Percentiles rank a stretch among this genome's conserved stretches.
phyloP scores from a whole-genome alignment of 23 tunicate species.

The Ascidia mentula region DNA sequence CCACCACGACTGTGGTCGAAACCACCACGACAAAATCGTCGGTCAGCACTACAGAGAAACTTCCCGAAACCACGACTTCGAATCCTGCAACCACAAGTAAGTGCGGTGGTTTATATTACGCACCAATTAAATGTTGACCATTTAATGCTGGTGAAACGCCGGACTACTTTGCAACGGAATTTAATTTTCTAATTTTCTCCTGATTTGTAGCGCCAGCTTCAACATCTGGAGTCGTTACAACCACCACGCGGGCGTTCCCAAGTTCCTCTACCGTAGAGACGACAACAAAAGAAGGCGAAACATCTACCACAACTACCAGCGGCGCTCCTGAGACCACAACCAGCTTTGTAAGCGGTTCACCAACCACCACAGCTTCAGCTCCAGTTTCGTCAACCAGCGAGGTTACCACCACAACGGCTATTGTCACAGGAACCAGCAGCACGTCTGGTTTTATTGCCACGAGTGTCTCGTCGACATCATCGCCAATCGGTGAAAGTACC shows the following conservation, averaged over 20 bases:
- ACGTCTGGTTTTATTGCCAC: background rate
- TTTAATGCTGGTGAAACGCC: no score
- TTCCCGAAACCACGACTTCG: background rate
- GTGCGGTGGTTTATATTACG: no score
- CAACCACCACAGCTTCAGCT: background rate
- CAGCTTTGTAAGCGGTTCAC: background rate
- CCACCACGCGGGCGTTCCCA: constrained; percentile 47
- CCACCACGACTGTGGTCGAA: constrained; percentile 19
- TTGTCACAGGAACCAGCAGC: background rate
- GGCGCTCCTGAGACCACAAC: constrained; percentile 13
- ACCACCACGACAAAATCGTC: constrained; percentile 22
- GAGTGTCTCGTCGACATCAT: background rate
- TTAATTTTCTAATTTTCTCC: background rate
- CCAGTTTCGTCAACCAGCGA: background rate
- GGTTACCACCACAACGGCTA: constrained; percentile 18
- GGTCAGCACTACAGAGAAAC: background rate
- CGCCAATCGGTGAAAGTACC: background rate
- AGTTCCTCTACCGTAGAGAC: constrained; percentile 21
- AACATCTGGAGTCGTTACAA: constrained; percentile 22
- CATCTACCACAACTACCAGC: constrained; percentile 20
- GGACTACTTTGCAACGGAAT: background rate
- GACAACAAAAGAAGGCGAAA: constrained; percentile 25
- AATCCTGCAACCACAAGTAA: background rate
- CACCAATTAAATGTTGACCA: background rate
- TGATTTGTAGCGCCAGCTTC: constrained; percentile 24